Conservation (phyloP, 2,113 vertebrate species). For the Lycocorax pyrrhopterus region DNA sequence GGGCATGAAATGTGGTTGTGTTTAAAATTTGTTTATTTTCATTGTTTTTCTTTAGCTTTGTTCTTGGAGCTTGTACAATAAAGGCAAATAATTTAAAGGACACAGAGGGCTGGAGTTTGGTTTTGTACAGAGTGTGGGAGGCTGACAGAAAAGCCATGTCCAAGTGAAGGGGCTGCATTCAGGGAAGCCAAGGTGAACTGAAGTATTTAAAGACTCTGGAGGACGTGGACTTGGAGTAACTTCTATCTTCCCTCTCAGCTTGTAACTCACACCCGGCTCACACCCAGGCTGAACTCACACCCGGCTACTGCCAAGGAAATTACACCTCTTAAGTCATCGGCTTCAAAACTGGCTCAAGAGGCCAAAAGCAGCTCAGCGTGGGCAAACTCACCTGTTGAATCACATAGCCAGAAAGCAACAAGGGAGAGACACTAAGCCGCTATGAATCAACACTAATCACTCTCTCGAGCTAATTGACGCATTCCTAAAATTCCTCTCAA, state of each 20-base stretch:
- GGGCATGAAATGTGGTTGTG: conserved; percentile 61
- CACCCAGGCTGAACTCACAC: conserved; percentile 37
- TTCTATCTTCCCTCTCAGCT: conserved; percentile 22
- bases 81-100: conserved; percentile 59
- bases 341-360: neutral
- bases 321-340: neutral
- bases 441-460: neutral
- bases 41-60: conserved; percentile 64
- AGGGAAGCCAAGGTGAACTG: neutral
- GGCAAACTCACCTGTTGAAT: conserved; percentile 10
- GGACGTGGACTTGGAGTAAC: neutral
- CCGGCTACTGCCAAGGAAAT: neutral
- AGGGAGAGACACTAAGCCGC: neutral
- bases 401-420: neutral
- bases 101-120: conserved; percentile 29
- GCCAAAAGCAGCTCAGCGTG: neutral
- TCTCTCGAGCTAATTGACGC: neutral
- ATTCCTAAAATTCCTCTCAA: conserved; percentile 13
- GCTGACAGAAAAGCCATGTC: neutral
- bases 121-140: conserved; percentile 41
- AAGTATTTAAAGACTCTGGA: conserved; percentile 11
- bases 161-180: neutral
- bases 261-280: neutral
- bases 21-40: conserved; percentile 66
- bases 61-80: conserved; percentile 60